phyloP scores from a whole-genome alignment of 1,140 invertebrate genomes.

The Lordiphosa collinella region DNA sequence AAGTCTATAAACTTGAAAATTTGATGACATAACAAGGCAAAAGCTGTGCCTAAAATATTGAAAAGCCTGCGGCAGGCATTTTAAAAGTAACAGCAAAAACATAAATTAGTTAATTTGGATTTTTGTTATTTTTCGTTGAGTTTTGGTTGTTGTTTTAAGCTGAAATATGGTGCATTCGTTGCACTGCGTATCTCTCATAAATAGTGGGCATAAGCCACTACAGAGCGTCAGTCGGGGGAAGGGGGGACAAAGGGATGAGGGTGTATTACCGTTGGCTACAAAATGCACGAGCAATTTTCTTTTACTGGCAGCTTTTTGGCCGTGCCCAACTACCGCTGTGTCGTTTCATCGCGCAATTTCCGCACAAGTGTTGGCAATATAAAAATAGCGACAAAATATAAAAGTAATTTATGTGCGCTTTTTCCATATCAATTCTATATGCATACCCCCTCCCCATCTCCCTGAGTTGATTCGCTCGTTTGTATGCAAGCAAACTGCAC shows the following conservation, averaged over 20 bases:
- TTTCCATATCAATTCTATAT: conserved; percentile 69
- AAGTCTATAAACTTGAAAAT: no score
- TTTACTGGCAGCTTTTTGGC: conserved; percentile 22
- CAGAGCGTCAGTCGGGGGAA: not conserved
- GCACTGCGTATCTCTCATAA: conserved; percentile 51
- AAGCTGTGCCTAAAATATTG: no score
- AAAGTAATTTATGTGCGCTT: conserved; percentile 75
- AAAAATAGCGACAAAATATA: conserved; percentile 78
- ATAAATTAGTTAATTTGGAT: not conserved
- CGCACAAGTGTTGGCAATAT: conserved; percentile 77
- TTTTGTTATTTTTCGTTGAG: not conserved
- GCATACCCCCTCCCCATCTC: conserved; percentile 2
- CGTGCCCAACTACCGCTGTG: conserved; percentile 25
- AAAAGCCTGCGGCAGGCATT: not conserved
- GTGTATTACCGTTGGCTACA: conserved; percentile 55
- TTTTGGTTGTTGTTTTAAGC: conserved; percentile 25
- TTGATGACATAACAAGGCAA: no score
- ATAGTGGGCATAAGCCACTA: conserved; percentile 54
- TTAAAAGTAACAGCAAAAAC: not conserved
- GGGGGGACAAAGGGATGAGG: not conserved
- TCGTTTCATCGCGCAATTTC: conserved; percentile 74
- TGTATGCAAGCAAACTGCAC: conserved; percentile 67
- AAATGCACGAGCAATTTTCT: conserved; percentile 66
- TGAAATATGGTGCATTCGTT: conserved; percentile 58
- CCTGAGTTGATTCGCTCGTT: conserved; percentile 58